phyloP scores from a whole-genome alignment of 1,140 invertebrate species.

The Drosophila pruinosa region DNA sequence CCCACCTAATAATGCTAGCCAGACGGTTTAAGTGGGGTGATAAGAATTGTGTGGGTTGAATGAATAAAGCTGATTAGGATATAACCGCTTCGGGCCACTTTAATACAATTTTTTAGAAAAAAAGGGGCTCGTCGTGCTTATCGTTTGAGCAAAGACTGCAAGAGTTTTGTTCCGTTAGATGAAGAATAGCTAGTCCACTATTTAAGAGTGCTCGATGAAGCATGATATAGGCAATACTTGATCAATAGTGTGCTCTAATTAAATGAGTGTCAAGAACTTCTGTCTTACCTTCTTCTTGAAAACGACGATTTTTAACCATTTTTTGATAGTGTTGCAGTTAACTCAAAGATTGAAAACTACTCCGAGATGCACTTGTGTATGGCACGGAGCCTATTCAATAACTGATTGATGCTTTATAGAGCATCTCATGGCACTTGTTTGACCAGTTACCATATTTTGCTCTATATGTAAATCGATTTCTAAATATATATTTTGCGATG shows the following conservation, averaged over 20 bases:
- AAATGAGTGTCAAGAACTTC: neutral
- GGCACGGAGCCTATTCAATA: slow-evolving; percentile 52
- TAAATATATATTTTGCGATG: neutral
- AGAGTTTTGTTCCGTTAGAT: neutral
- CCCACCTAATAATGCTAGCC: neutral
- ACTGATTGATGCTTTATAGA: slow-evolving; percentile 59
- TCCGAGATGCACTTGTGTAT: slow-evolving; percentile 42
- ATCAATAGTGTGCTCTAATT: neutral
- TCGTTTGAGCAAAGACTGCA: neutral
- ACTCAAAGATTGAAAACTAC: slow-evolving; percentile 1
- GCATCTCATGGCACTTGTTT: slow-evolving; percentile 10
- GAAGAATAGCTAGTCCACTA: neutral
- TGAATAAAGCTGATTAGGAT: slow-evolving; percentile 6
- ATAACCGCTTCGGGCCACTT: slow-evolving; percentile 5
- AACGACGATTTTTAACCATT: slow-evolving; percentile 69
- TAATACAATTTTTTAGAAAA: slow-evolving; percentile 4
- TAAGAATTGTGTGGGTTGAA: neutral
- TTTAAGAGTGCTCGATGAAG: neutral
- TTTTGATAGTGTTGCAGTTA: neutral
- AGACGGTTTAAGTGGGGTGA: neutral
- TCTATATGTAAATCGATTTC: neutral
- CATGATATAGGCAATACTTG: neutral
- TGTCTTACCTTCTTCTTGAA: slow-evolving; percentile 51
- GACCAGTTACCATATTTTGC: neutral
- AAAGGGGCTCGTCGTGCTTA: slow-evolving; percentile 62